These are phyloP conservation scores for Toxotes chatareus DNA, from an alignment of 2,113 vertebrate species.

Conservation along the genomic window DNA sequence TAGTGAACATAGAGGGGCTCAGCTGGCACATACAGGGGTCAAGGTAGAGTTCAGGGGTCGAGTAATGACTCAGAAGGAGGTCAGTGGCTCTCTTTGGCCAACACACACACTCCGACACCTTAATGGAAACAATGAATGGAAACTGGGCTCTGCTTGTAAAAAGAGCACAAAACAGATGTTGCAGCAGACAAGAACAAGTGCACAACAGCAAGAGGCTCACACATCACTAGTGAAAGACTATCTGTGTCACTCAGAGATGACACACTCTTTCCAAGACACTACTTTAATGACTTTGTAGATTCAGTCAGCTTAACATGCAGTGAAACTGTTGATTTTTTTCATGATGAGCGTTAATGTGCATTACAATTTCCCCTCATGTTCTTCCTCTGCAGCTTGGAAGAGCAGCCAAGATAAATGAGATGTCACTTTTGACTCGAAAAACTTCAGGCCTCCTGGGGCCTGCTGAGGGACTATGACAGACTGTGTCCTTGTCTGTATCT, in stretches of 20 bases:
- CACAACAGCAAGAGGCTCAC: background rate
- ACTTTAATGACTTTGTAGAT: conserved; percentile 4
- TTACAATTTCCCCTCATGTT: conserved; percentile 25
- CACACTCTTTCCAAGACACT: background rate
- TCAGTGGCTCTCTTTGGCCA: conserved; percentile 32
- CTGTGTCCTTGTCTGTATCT: conserved; percentile 36
- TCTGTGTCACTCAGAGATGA: too few relatives aligned
- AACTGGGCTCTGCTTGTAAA: background rate
- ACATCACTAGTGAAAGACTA: conserved; percentile 5
- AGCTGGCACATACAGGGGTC: conserved; percentile 63
- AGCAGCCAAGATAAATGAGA: conserved; percentile 60
- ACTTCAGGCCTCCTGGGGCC: conserved; percentile 30
- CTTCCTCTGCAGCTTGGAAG: conserved; percentile 22
- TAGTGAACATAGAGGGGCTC: conserved; percentile 37
- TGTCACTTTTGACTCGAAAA: conserved; percentile 45
- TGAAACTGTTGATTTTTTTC: conserved; percentile 23
- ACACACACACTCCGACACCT: conserved; percentile 35
- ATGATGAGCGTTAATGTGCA: conserved; percentile 44
- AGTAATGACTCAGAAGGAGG: conserved; percentile 64
- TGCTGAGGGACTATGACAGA: conserved; percentile 23
- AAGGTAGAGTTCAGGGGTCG: conserved; percentile 63
- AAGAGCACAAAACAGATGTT: background rate
- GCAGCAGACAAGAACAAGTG: background rate
- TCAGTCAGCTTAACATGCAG: conserved; percentile 3
- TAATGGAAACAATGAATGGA: conserved; percentile 46